These are phyloP conservation scores for Meteorus cinctellus DNA, from an alignment of 2,888 invertebrate species.

Conservation along the genomic window DNA sequence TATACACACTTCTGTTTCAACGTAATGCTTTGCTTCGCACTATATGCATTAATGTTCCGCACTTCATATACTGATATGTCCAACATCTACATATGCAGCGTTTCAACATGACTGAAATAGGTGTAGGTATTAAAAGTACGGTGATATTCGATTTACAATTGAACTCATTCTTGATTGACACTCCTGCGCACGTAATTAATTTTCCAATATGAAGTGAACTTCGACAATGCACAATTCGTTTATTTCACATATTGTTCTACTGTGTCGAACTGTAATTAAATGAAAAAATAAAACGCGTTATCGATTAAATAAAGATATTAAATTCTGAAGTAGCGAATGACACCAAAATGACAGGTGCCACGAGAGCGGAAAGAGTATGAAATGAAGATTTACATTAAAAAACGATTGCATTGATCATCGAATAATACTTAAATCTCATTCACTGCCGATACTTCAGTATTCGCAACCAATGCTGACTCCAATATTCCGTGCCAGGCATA, in stretches of 20 bases:
- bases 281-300: no score
- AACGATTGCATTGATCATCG: background rate
- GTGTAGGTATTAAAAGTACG: background rate
- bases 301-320: background rate
- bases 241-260: no score
- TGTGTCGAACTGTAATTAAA: no score
- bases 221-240: no score
- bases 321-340: background rate
- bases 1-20: background rate
- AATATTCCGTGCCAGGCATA: constrained; percentile 37
- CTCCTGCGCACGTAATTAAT: background rate
- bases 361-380: background rate
- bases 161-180: background rate
- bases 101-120: background rate
- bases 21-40: background rate
- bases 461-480: constrained; percentile 17
- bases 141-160: background rate
- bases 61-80: background rate
- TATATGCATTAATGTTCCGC: constrained; percentile 4
- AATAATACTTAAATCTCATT: background rate
- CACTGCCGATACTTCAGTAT: constrained; percentile 26
- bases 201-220: background rate
- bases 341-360: background rate
- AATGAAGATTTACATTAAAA: background rate
- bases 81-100: background rate